Conservation (phyloP, 2,113 vertebrate species). For the Falcunculus frontatus region DNA sequence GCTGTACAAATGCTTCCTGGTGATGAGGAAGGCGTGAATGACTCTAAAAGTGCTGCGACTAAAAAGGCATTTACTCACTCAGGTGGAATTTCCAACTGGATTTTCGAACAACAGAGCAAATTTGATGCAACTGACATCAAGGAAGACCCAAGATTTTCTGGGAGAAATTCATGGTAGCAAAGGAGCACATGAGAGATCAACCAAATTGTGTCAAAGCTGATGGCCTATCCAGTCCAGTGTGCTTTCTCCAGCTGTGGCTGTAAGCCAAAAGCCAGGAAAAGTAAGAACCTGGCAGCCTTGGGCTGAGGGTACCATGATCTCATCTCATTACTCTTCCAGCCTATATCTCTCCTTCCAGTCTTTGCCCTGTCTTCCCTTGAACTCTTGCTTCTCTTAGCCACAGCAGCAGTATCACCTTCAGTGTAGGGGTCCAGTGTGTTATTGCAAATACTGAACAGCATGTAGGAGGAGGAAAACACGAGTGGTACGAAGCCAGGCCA, state of each 20-base stretch:
- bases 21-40: neutral
- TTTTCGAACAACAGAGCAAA: neutral
- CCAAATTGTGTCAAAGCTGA: neutral
- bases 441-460: neutral
- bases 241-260: neutral
- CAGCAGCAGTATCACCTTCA: neutral
- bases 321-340: neutral
- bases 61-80: conserved; percentile 23
- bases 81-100: neutral
- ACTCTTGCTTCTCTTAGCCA: neutral
- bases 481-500: neutral
- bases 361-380: neutral
- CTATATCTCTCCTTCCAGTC: neutral
- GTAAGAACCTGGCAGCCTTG: neutral
- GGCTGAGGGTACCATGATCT: neutral
- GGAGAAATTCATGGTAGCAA: neutral
- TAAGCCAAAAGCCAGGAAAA: neutral
- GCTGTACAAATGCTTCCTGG: conserved; percentile 23
- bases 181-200: neutral
- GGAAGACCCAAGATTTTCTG: neutral
- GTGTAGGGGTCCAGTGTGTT: neutral
- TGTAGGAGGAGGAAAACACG: neutral
- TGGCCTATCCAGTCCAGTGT: neutral
- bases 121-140: neutral
- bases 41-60: neutral